These are phyloP conservation scores for Batillaria attramentaria DNA, from an alignment of 1,140 invertebrate genomes.

Conservation along the genomic window DNA sequence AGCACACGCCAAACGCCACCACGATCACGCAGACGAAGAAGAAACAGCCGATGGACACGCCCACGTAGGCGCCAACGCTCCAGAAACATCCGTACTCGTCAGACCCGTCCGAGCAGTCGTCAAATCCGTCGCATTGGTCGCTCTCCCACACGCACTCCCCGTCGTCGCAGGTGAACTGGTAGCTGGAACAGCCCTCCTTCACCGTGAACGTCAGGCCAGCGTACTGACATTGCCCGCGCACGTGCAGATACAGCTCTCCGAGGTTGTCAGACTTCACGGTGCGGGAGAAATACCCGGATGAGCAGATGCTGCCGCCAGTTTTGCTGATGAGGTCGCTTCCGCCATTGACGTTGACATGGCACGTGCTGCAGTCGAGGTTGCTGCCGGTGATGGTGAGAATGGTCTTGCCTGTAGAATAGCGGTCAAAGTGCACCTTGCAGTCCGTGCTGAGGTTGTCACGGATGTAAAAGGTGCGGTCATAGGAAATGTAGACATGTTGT, in stretches of 20 bases:
- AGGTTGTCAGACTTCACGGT: not conserved
- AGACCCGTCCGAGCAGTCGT: not conserved
- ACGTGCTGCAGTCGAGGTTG: not conserved
- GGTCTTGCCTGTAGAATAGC: not conserved
- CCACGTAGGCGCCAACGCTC: not conserved
- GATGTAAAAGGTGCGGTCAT: too few species aligned
- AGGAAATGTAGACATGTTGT: too few species aligned
- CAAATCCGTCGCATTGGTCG: not conserved
- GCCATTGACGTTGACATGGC: not conserved
- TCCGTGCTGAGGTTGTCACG: too few species aligned
- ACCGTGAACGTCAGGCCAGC: not conserved
- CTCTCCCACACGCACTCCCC: not conserved
- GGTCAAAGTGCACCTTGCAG: not conserved
- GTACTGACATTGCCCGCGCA: not conserved
- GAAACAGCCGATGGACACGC: not conserved
- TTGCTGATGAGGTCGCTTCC: not conserved
- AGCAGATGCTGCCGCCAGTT: not conserved
- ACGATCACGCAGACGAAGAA: not conserved
- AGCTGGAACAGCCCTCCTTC: not conserved
- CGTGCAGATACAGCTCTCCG: not conserved
- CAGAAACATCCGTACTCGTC: not conserved
- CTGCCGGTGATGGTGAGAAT: not conserved
- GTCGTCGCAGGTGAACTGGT: not conserved
- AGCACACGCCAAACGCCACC: not conserved
- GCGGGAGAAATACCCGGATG: not conserved